These are phyloP conservation scores for Heterochromis multidens DNA, from an alignment of 2,113 vertebrate species.

Conservation along the genomic window DNA sequence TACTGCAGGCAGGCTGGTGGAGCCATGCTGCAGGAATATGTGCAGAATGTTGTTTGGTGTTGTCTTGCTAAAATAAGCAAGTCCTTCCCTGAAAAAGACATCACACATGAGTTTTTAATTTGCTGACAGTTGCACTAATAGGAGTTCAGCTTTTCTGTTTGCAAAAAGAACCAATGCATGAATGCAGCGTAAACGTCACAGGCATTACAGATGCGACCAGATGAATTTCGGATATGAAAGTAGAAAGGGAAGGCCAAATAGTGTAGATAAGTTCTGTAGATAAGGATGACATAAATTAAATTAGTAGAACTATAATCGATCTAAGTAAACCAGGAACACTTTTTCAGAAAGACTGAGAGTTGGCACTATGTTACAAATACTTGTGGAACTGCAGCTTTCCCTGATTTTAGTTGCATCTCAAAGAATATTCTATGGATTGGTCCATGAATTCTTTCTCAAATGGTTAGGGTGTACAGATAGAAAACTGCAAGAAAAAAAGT, in stretches of 20 bases:
- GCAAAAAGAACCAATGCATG: fast-evolving
- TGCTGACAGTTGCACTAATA: background rate
- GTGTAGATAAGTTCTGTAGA: background rate
- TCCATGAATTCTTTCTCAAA: no score
- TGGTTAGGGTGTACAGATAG: no score
- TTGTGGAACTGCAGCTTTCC: background rate
- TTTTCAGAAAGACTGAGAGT: background rate
- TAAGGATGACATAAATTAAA: fast-evolving
- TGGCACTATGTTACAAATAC: no score
- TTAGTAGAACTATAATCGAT: background rate
- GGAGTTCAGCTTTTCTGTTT: no score
- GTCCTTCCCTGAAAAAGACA: background rate
- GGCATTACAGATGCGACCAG: background rate
- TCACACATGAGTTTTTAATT: no score
- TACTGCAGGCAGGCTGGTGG: background rate
- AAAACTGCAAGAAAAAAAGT: background rate
- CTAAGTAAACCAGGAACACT: background rate
- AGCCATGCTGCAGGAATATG: background rate
- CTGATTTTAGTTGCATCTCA: no score
- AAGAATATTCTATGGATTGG: no score
- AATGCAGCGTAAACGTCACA: background rate
- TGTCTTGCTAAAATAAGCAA: background rate
- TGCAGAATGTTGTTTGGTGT: background rate
- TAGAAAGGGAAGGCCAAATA: background rate
- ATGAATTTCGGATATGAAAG: background rate